Conservation (phyloP, 2,113 vertebrate species). For the Tinamus guttatus region DNA sequence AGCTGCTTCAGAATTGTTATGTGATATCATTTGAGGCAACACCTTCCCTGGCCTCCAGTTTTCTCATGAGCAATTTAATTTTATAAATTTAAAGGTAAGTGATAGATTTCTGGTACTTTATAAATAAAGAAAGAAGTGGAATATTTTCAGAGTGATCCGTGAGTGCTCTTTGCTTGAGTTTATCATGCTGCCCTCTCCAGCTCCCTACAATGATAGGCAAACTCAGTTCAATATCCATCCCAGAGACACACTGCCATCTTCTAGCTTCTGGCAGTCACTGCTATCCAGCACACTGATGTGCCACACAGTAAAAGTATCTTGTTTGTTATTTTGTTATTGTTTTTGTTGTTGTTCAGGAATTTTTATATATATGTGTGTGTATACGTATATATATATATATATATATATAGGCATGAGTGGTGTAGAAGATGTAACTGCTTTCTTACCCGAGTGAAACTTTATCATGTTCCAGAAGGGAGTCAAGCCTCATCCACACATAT, state of each 20-base stretch:
- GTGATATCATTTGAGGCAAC: not conserved
- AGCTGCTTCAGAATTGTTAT: conserved; percentile 13
- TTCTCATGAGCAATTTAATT: not conserved
- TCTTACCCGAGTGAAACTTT: conserved; percentile 53
- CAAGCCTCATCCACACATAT: conserved; percentile 45
- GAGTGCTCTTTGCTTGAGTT: not conserved
- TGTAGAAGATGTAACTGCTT: conserved; percentile 44
- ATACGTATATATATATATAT: conserved; percentile 23
- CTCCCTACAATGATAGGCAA: not conserved
- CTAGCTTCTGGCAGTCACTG: not conserved
- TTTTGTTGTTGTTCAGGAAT: not conserved
- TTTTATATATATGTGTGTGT: conserved; percentile 6
- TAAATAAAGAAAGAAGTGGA: conserved; percentile 31
- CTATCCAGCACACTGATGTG: conserved; percentile 12
- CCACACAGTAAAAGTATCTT: not conserved
- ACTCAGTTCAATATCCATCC: conserved; percentile 15
- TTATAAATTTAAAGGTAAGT: conserved; percentile 1
- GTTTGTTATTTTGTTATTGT: not conserved
- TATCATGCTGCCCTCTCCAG: not conserved
- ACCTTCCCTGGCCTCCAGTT: not conserved
- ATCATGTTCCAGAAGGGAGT: conserved; percentile 50
- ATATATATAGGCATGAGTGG: conserved; percentile 36
- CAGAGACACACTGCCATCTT: conserved; percentile 22
- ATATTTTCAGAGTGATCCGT: conserved; percentile 35
- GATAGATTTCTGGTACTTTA: conserved; percentile 10